Conservation (phyloP, 2,113 vertebrate species). For the Phrynocephalus versicolor region DNA sequence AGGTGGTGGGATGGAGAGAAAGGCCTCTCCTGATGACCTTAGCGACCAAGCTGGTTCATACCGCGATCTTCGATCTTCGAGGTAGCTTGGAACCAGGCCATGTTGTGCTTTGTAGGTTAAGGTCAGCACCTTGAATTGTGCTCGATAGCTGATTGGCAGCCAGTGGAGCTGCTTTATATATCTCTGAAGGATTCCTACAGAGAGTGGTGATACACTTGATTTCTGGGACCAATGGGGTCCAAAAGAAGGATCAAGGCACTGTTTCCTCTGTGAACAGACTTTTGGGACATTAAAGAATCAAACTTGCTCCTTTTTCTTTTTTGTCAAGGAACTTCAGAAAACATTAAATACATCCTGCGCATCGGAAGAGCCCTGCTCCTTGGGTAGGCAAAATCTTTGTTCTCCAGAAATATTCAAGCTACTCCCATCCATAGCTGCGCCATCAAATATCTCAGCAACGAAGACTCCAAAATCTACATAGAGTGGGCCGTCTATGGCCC, state of each 20-base stretch:
- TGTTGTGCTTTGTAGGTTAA: no score
- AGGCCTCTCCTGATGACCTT: no score
- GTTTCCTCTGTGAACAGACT: not conserved
- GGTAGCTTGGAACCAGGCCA: no score
- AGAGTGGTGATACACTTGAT: no score
- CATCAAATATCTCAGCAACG: not conserved
- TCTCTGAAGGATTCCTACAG: no score
- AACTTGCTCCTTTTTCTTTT: not conserved
- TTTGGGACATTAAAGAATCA: not conserved
- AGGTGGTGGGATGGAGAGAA: no score
- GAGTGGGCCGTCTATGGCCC: no score
- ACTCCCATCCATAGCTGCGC: not conserved
- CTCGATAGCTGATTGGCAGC: no score
- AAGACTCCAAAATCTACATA: not conserved
- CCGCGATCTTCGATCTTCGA: no score
- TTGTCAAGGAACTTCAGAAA: not conserved
- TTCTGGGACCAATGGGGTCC: not conserved
- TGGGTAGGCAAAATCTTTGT: not conserved
- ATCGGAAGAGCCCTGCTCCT: slow-evolving; percentile 19
- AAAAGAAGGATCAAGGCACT: not conserved
- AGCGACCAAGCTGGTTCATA: no score
- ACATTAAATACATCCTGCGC: not conserved
- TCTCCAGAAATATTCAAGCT: not conserved
- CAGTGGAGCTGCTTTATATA: no score
- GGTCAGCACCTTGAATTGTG: no score